phyloP scores from a whole-genome alignment of 2,888 invertebrate genomes.

The Caenorhabditis plicata region DNA sequence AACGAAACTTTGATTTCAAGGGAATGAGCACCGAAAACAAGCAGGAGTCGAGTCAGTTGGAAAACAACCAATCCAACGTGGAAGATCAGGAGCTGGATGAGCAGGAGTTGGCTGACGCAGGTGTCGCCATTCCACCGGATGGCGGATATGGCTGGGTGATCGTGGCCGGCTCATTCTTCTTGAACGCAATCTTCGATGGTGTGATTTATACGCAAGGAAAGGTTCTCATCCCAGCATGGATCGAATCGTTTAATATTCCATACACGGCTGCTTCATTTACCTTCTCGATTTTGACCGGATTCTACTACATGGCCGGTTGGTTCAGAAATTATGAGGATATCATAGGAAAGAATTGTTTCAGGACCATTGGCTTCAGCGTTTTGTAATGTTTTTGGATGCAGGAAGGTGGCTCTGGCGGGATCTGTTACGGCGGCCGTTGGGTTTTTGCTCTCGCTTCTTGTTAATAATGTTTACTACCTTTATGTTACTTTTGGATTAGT shows the following conservation, averaged over 20 bases:
- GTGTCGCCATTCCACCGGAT: constrained; percentile 57
- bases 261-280: constrained; percentile 84
- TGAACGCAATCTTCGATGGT: constrained; percentile 94
- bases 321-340: constrained; percentile 19
- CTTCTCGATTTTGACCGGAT: constrained; percentile 88
- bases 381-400: constrained; percentile 91
- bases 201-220: constrained; percentile 69
- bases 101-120: constrained; percentile 49
- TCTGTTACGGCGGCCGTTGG: constrained; percentile 76
- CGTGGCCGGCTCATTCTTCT: constrained; percentile 92
- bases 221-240: constrained; percentile 66
- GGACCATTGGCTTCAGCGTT: constrained; percentile 92
- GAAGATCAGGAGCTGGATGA: constrained; percentile 27
- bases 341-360: constrained; percentile 67
- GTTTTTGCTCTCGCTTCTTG: constrained; percentile 79
- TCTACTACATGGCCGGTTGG: constrained; percentile 88
- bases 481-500: constrained; percentile 89
- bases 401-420: constrained; percentile 84
- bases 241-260: constrained; percentile 78
- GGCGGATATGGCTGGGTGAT: constrained; percentile 88
- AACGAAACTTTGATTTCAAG: too few species aligned
- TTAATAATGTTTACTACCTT: constrained; percentile 71
- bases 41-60: too few species aligned
- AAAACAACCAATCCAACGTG: too few species aligned
- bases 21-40: too few species aligned